A percentile compares a stretch with the other conserved stretches of the same genome.
These are phyloP conservation scores for Hesperia comma DNA, from an alignment of 2,888 invertebrate genomes.

Conservation along the genomic window DNA sequence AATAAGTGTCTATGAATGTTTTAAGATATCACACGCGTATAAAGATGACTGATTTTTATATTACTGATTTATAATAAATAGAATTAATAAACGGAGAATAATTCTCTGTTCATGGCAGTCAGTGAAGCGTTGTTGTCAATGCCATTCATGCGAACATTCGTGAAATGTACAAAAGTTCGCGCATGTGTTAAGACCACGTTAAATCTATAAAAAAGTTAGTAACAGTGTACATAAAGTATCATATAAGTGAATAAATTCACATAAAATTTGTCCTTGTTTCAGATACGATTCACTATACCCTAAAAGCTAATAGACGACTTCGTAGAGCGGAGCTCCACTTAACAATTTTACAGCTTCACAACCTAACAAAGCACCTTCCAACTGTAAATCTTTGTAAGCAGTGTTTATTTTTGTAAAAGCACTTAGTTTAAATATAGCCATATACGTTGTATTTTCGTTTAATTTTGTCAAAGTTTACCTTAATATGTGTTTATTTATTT, in stretches of 20 bases:
- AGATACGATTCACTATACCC: neutral
- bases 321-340: neutral
- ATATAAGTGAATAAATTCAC: slow-evolving; percentile 5
- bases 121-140: too few relatives aligned
- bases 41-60: too few relatives aligned
- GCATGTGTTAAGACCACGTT: too few relatives aligned
- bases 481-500: neutral
- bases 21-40: too few relatives aligned
- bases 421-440: neutral
- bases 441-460: neutral
- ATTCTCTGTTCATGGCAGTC: too few relatives aligned
- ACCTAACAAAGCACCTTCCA: neutral
- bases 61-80: too few relatives aligned
- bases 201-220: too few relatives aligned
- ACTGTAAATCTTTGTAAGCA: slow-evolving; percentile 10
- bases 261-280: slow-evolving; percentile 10
- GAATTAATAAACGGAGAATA: too few relatives aligned
- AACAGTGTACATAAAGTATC: too few relatives aligned
- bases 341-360: slow-evolving; percentile 5
- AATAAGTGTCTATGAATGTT: too few relatives aligned
- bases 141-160: too few relatives aligned
- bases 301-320: slow-evolving; percentile 4
- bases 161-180: too few relatives aligned
- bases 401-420: slow-evolving; percentile 3
- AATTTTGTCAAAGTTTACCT: neutral